Base-by-base conservation (phyloP, 2,888 invertebrate genomes). In the Frankliniella fusca region DNA sequence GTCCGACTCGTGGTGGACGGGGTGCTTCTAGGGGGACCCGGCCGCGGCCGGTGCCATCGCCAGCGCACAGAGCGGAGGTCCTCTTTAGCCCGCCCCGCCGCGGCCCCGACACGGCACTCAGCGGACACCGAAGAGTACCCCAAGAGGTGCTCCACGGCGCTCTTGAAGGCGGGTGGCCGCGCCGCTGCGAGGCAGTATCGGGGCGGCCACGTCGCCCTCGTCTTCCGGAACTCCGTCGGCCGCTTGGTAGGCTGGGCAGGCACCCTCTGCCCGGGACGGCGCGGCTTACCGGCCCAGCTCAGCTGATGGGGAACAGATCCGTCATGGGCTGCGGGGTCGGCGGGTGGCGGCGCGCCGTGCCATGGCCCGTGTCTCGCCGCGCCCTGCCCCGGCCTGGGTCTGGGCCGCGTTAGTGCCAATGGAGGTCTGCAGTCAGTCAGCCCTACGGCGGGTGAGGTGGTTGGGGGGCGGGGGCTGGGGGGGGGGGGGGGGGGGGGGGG, bases 321-420 rank as follows among this genome's bases (percentile, higher is more conserved):
- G 70, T 12, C 38, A 5, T 2, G 38, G 38, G 38, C 38, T 3
- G 38, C 38, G 38, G 38, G 38, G 38, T 2, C 38, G 5, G 38
- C 38, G 38, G 5, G 38, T 38, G 38, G 5, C 3, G 38, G 38
- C 38, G 38, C 38, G 38, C 38, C 38, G 38, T 38, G 38, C 38
- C 38, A 2, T 38, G 38, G 38, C 38, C 38, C 38, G 38, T 38
- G 38, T 38, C 38, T 5, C 38, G 38, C 38, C 38, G 38, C 38
- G 38, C 38, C 38, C 2, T 38, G 38, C 5, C 38, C 38, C 38
- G 70, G 27, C 27, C 12, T 76, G 27, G 3, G 70, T 76, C 70
- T 76, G 70, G 70, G n/a, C 70, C 23, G 70, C 27, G 27, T 76
- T 76, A 76, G 70, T 76, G 70, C 70, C 70, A 76, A 27, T 76